A percentile compares a stretch with the other conserved stretches of the same genome.
Evolutionary conservation across 2,113 vertebrate genomes (phyloP).

Genomic region (Solea solea): DNA sequence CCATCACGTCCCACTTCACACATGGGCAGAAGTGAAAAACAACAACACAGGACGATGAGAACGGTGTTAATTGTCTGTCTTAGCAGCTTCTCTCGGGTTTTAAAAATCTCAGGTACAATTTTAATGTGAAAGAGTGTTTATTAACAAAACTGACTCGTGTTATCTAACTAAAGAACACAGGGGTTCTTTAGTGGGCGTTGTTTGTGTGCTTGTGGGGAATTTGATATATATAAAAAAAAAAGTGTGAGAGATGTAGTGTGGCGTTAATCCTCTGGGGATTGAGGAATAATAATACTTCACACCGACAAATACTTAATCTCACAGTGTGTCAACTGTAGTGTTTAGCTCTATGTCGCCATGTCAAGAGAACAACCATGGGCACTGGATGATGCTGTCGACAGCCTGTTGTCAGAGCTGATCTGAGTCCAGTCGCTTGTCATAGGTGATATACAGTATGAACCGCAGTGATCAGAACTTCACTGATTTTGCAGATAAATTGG

Average conservation of each 20-base stretch:
- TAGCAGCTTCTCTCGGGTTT: too few relatives aligned
- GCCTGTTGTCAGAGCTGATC: slow-evolving; percentile 63
- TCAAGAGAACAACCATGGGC: background rate
- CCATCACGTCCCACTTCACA: too few relatives aligned
- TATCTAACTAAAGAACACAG: background rate
- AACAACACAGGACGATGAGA: too few relatives aligned
- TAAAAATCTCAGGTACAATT: too few relatives aligned
- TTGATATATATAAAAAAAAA: slow-evolving; percentile 25
- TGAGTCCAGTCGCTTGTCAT: slow-evolving; percentile 29
- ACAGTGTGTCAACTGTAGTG: slow-evolving; percentile 31
- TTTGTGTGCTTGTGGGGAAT: slow-evolving; percentile 5
- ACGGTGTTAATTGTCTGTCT: too few relatives aligned
- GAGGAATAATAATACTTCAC: slow-evolving; percentile 31
- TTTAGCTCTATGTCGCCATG: slow-evolving; percentile 32
- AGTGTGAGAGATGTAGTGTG: slow-evolving; percentile 27
- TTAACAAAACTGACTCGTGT: background rate
- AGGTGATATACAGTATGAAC: slow-evolving; percentile 3
- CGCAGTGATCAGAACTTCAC: slow-evolving; percentile 1
- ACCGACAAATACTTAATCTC: slow-evolving; percentile 56
- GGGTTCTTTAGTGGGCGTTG: background rate
- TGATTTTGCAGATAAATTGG: background rate
- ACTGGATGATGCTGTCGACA: slow-evolving; percentile 15
- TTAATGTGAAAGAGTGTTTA: slow-evolving; percentile 3
- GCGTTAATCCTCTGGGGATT: slow-evolving; percentile 42
- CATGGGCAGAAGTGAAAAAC: too few relatives aligned